Evolutionary conservation across 1,140 invertebrate species (phyloP), one percentile per base, ranked within the genome.

Genomic region (Medauroidea extradentata): DNA sequence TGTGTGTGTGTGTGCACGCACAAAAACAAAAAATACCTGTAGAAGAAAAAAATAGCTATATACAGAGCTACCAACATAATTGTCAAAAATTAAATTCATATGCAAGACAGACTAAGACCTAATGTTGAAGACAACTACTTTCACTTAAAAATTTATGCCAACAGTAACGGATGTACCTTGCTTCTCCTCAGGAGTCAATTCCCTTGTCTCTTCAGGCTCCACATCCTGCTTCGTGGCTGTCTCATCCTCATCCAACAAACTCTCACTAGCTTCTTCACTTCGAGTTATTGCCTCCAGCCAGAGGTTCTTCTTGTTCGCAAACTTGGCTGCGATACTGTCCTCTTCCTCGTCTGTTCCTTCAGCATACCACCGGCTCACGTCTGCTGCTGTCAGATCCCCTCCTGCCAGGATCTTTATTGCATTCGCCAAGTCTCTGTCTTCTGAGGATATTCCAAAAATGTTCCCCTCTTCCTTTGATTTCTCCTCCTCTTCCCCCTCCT

Each of bases 181-280:
- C 68, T 79, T 73, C 65, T 86, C 74, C 67, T 84, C 78, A 8
- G 77, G 72, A 42, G 82, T 81, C 7, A 85, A 65, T 61, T 80
- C 79, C 52, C 78, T 74, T 60, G 75, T 72, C 21, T 72, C 65
- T 57, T 79, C 74, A n/a, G 75, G 18, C 16, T 49, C 44, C 16
- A 77, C 42, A 79, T 49, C 80, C 39, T 51, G n/a, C 41, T 61
- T 49, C 21, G 51, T 27, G 19, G 39, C 24, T 23, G 18, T 24
- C 49, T 78, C 75, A 13, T 71, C 76, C 69, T 79, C 65, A 38
- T 43, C 53, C 42, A 59, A 9, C 16, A 42, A 58, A 59, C 52
- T 50, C 43, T 66, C 60, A 27, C 41, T 48, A 16, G 27, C 24
- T n/a, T 27, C 53, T 13, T 48, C 53, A 13, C 39, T 50, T 24